Base-by-base conservation (phyloP, 2,797 vertebrate species). In the Malurus splendens region DNA sequence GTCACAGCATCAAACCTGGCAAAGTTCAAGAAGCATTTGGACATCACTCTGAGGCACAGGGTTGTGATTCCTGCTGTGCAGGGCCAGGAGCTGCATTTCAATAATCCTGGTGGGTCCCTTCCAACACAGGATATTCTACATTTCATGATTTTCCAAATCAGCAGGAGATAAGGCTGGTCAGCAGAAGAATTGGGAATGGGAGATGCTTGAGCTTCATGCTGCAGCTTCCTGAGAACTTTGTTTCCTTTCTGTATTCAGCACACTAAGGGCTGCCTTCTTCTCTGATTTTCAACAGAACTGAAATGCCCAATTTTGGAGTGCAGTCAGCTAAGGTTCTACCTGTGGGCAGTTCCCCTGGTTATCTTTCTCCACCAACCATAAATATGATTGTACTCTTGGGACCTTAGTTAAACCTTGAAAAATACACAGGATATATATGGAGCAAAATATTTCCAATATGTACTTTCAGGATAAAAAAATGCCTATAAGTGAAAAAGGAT, bases 1-100 rank as follows among this genome's bases (percentile, higher is more conserved):
- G 16, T 28, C 36, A 18, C 7, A 55, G 8, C 27, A 32, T 4
- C 4, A 3, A 15, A 0, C 12, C 38, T 61, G 50, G 7, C 5
- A 56, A 8, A 30, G 4, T 5, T 50, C 42, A 48, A 15, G 16
- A 38, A 32, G 17, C 10, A 9, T 50, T 61, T 61, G 62, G 23
- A 32, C 27, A 61, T 13, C 7, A 8, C 12, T 28, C 28, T 24
- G 14, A 51, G 66, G 39, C 7, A 44, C 15, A 20, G 0, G 9
- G 17, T 38, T 38, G 23, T 32, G n/a, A 10, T 17, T 28, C 54
- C 7, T 48, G 4, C 23, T 68, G 23, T 38, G 10, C 11, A 25
- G 27, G 4, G 6, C 8, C 36, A 32, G 7, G 23, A 44, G 12
- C 3, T 32, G n/a, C 17, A 51, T 27, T 51, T 38, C 18, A 32